These are phyloP conservation scores for Myzus persicae DNA, from an alignment of 1,140 invertebrate genomes.

Conservation along the genomic window DNA sequence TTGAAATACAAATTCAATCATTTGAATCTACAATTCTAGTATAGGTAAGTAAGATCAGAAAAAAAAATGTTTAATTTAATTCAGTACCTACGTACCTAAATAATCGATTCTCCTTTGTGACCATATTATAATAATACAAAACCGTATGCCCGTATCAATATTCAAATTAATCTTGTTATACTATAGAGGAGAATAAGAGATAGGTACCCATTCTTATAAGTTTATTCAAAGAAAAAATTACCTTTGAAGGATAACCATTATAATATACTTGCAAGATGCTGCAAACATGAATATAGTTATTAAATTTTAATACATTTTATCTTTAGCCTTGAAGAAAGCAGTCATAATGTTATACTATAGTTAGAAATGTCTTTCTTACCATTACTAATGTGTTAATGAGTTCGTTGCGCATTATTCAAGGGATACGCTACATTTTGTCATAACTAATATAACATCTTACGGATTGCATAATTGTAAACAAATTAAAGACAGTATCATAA, in stretches of 20 bases:
- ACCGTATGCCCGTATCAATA: background rate
- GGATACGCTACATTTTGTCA: background rate
- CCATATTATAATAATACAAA: background rate
- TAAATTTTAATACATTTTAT: conserved; percentile 14
- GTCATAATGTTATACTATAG: background rate
- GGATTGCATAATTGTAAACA: background rate
- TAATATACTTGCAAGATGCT: background rate
- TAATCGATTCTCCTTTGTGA: conserved; percentile 30
- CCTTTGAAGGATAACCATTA: background rate
- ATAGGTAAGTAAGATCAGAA: background rate
- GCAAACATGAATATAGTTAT: background rate
- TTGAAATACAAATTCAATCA: background rate
- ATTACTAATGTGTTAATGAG: conserved; percentile 34
- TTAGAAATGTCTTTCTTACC: conserved; percentile 6
- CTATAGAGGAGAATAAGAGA: background rate
- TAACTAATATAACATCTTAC: background rate
- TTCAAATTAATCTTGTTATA: conserved; percentile 4
- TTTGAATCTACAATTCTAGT: background rate
- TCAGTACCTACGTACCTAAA: background rate
- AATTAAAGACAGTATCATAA: background rate
- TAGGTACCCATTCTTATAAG: background rate
- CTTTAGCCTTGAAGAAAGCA: conserved; percentile 4
- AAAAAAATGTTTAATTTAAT: background rate
- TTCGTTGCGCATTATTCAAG: background rate
- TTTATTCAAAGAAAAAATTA: background rate